Percentiles rank a stretch among this genome's conserved stretches.
Conservation (phyloP, 1,140 invertebrate species). For the Anoplolepis gracilipes region DNA sequence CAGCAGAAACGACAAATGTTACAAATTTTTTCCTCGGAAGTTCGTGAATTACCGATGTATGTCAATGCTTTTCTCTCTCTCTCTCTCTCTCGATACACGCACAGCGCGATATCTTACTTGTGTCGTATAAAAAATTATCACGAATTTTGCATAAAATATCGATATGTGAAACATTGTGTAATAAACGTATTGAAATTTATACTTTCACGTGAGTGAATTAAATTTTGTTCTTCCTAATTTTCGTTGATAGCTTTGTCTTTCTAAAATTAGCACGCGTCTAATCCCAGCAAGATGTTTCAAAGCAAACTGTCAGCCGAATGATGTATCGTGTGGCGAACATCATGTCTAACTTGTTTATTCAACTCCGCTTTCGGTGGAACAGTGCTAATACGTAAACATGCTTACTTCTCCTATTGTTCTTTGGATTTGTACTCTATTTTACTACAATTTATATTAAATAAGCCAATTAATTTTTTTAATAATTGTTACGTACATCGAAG, state of each 20-base stretch:
- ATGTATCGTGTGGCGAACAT: not conserved
- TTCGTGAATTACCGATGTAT: not conserved
- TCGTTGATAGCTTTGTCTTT: not conserved
- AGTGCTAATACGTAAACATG: not conserved
- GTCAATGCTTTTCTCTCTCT: not conserved
- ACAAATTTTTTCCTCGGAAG: constrained; percentile 14
- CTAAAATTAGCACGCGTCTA: not conserved
- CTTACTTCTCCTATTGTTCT: not conserved
- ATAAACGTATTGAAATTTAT: not conserved
- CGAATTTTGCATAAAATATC: not conserved
- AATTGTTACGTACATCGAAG: constrained; percentile 1
- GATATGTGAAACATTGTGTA: not conserved
- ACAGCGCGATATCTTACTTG: not conserved
- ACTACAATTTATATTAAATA: not conserved
- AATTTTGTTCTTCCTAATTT: not conserved
- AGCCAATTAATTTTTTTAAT: constrained; percentile 3
- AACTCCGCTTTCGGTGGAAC: not conserved
- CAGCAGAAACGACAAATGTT: not conserved
- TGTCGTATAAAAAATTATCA: not conserved
- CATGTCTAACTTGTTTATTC: not conserved
- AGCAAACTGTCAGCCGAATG: too few relatives aligned
- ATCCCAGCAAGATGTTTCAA: not conserved
- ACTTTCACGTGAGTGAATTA: not conserved
- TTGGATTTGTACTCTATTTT: not conserved
- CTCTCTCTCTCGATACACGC: not conserved